These are phyloP conservation scores for Hypomecis punctinalis DNA, from an alignment of 2,888 invertebrate genomes.

Conservation along the genomic window DNA sequence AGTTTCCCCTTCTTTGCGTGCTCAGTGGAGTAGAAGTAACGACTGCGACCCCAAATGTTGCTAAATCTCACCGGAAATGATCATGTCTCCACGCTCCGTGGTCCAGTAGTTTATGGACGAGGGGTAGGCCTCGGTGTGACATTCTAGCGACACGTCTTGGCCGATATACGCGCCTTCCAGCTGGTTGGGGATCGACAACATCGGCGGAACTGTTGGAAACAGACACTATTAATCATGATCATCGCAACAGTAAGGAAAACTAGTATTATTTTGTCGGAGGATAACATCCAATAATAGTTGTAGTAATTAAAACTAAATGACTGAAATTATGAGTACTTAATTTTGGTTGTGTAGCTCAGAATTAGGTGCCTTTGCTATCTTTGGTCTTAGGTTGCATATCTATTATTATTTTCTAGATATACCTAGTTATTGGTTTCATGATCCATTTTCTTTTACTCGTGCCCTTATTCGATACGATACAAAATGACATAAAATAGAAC, in stretches of 20 bases:
- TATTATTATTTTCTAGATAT: neutral
- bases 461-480: too few relatives aligned
- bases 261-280: neutral
- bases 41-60: conserved; percentile 46
- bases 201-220: conserved; percentile 91
- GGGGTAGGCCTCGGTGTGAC: conserved; percentile 96
- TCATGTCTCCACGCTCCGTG: conserved; percentile 95
- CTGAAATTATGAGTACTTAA: too few relatives aligned
- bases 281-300: too few relatives aligned
- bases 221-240: neutral
- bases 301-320: too few relatives aligned
- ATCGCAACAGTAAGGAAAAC: neutral
- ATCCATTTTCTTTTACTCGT: too few relatives aligned
- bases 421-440: neutral
- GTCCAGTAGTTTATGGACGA: conserved; percentile 98
- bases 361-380: too few relatives aligned
- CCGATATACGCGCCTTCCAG: conserved; percentile 95
- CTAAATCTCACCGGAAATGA: conserved; percentile 92
- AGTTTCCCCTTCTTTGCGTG: conserved; percentile 49
- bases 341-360: too few relatives aligned
- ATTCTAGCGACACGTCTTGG: conserved; percentile 94
- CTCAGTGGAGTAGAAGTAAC: conserved; percentile 45
- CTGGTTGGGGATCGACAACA: conserved; percentile 97
- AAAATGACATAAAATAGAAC: too few relatives aligned
- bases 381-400: too few relatives aligned